A percentile compares a stretch with the other conserved stretches of the same genome.
Evolutionary conservation across 2,888 invertebrate genomes (phyloP).

Genomic region (Aporophyla lueneburgensis): DNA sequence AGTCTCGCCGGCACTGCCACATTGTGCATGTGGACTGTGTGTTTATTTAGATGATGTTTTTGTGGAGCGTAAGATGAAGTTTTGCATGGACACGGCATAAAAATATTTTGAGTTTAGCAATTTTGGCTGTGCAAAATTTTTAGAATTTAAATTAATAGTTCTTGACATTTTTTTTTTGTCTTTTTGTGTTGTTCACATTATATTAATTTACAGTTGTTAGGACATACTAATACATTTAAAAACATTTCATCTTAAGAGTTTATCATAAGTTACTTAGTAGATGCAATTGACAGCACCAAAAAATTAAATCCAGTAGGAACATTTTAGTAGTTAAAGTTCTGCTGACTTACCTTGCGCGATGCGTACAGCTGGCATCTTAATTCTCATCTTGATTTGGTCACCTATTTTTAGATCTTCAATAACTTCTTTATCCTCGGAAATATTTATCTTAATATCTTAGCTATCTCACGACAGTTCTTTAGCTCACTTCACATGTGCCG

Average conservation of each 20-base stretch:
- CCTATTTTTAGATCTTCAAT: conserved; percentile 89
- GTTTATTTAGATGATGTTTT: conserved; percentile 78
- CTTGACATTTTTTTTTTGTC: background rate
- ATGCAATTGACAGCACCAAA: background rate
- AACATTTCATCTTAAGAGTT: background rate
- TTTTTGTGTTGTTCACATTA: background rate
- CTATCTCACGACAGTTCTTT: conserved; percentile 83
- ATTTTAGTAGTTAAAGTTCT: conserved; percentile 8
- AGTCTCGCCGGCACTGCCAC: conserved; percentile 75
- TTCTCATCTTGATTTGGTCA: conserved; percentile 96
- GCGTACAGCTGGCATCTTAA: conserved; percentile 99
- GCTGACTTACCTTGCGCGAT: conserved; percentile 97
- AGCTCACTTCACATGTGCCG: conserved; percentile 88
- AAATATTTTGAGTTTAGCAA: conserved; percentile 19
- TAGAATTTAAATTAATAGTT: rapidly evolving
- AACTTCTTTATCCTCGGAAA: conserved; percentile 85
- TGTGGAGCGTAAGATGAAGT: conserved; percentile 52
- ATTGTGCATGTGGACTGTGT: conserved; percentile 71
- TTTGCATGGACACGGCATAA: conserved; percentile 26
- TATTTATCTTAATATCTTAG: conserved; percentile 83
- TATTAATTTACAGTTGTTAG: background rate
- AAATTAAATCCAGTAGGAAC: conserved; percentile 31
- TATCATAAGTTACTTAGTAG: background rate
- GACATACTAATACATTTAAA: background rate
- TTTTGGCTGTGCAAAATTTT: background rate